These are phyloP conservation scores for Heptranchias perlo DNA, from an alignment of 2,113 vertebrate genomes.

Conservation along the genomic window DNA sequence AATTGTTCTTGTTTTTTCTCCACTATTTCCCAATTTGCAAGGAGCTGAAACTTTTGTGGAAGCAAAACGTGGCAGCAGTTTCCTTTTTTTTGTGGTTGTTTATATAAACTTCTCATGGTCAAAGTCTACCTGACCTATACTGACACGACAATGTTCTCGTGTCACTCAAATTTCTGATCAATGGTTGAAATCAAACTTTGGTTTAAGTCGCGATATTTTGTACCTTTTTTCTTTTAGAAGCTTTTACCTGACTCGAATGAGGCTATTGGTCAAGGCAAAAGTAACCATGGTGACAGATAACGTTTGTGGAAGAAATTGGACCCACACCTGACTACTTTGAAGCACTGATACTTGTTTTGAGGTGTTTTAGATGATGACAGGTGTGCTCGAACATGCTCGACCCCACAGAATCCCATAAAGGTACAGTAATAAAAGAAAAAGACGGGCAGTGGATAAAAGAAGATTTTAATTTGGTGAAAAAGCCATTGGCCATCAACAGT, in stretches of 20 bases:
- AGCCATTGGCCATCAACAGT: neutral
- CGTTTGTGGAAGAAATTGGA: neutral
- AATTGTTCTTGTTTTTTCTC: neutral
- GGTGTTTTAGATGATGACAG: conserved; percentile 15
- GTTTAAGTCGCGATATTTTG: neutral
- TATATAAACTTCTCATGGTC: neutral
- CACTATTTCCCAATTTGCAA: neutral
- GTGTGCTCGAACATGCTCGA: neutral
- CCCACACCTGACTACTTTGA: neutral
- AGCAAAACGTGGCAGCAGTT: neutral
- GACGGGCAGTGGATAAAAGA: neutral
- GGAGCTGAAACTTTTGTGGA: neutral
- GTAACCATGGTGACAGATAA: neutral
- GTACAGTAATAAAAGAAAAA: neutral
- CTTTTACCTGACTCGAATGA: neutral
- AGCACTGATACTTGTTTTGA: neutral
- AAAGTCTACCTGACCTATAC: neutral
- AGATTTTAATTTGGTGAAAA: neutral
- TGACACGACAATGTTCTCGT: neutral
- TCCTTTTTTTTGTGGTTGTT: neutral
- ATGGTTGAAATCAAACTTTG: neutral
- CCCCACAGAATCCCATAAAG: neutral
- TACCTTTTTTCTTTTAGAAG: neutral
- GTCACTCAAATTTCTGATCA: neutral
- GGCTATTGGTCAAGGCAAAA: neutral